Conservation (phyloP, 2,797 vertebrate genomes). For the Clamator glandarius region DNA sequence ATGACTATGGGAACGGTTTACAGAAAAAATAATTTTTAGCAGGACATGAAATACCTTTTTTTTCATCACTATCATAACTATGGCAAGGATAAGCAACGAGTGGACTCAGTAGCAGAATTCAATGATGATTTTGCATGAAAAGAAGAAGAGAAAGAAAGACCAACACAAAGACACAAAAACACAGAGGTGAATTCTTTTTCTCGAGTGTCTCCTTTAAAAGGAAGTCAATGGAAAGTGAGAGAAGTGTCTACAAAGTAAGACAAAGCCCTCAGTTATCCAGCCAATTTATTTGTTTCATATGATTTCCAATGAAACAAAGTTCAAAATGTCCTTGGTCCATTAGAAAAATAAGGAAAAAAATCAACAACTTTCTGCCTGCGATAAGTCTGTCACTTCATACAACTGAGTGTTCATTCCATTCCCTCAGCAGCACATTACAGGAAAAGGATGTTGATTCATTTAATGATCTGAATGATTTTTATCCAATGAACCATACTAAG, state of each 20-base stretch:
- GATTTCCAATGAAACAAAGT: conserved; percentile 20
- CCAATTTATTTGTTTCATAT: neutral
- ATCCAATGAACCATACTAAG: neutral
- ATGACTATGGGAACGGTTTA: conserved; percentile 23
- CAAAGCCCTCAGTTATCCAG: neutral
- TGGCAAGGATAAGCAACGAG: conserved; percentile 52
- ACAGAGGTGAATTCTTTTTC: conserved; percentile 66
- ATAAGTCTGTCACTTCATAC: neutral
- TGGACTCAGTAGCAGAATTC: conserved; percentile 67
- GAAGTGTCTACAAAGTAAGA: neutral
- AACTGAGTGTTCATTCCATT: neutral
- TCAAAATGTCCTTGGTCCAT: conserved; percentile 35
- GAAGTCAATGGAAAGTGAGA: conserved; percentile 3
- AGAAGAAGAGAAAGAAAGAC: conserved; percentile 64
- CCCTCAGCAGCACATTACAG: neutral
- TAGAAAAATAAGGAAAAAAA: conserved; percentile 11
- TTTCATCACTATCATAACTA: conserved; percentile 30
- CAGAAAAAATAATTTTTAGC: neutral
- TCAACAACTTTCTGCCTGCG: conserved; percentile 14
- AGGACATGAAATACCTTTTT: conserved; percentile 20
- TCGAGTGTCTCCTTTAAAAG: conserved; percentile 53
- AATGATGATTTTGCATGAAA: conserved; percentile 72
- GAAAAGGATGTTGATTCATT: neutral
- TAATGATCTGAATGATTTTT: neutral
- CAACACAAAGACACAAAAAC: conserved; percentile 68